phyloP scores from a whole-genome alignment of 2,888 invertebrate species.

The Chymomyza caudatula region DNA sequence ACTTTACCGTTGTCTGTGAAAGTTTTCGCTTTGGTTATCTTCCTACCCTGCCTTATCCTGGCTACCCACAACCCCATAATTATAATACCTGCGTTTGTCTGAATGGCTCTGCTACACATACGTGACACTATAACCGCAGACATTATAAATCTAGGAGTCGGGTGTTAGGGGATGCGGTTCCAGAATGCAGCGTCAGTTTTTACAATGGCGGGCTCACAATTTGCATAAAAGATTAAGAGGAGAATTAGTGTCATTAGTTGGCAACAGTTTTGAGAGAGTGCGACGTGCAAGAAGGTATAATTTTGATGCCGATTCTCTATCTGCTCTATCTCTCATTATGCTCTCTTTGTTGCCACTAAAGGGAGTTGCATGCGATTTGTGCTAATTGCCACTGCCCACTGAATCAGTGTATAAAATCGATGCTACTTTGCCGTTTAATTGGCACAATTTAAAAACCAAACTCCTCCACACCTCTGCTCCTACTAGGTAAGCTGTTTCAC shows the following conservation, averaged over 20 bases:
- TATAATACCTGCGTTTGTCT: conserved; percentile 67
- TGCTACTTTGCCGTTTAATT: conserved; percentile 39
- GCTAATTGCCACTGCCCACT: conserved; percentile 38
- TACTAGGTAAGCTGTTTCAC: not conserved
- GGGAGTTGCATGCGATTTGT: conserved; percentile 5
- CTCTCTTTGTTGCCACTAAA: not conserved
- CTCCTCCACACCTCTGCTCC: conserved; percentile 4
- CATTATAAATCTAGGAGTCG: not conserved
- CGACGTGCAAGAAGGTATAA: conserved; percentile 23
- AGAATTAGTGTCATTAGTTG: conserved; percentile 69
- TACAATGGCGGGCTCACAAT: conserved; percentile 47
- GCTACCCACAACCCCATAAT: conserved; percentile 33
- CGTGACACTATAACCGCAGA: conserved; percentile 58
- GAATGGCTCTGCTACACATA: conserved; percentile 51
- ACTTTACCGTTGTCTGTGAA: conserved; percentile 51
- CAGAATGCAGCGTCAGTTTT: conserved; percentile 20
- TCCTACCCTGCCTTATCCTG: conserved; percentile 2
- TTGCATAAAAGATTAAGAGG: conserved; percentile 66
- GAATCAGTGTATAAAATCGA: conserved; percentile 17
- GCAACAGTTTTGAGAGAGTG: conserved; percentile 28
- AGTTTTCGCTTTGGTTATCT: conserved; percentile 46
- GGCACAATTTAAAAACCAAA: conserved; percentile 50
- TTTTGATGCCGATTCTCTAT: not conserved
- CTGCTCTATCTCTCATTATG: not conserved
- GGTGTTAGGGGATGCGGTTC: not conserved